Base-by-base conservation (phyloP, 1,140 invertebrate species). In the Tetraneura akinire region DNA sequence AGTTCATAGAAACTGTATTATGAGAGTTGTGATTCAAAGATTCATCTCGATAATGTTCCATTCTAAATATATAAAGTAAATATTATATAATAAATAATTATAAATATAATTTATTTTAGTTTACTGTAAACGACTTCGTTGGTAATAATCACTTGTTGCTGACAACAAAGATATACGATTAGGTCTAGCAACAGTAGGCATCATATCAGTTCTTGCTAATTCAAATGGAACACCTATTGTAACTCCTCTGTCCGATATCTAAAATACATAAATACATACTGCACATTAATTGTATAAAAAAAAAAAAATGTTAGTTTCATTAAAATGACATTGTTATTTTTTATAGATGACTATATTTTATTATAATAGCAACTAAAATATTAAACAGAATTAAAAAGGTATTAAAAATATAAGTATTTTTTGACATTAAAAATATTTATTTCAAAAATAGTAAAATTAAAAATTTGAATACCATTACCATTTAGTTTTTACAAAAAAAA, bases 21-120 rank as follows among this genome's bases (percentile, higher is more conserved):
- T 78, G 74, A 60, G 74, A 62, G 2, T 60, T 78, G 9, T 78
- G 74, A 26, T 62, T 78, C 18, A 78, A 78, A 26, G 74, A 78
- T 60, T 78, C 74, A 47, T 78, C 74, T 62, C 74, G 29, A 78
- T 78, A 78, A 78, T 78, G 74, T 47, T 78, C 74, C 55, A 78
- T 60, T 78, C 74, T 78, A 47, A 26, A 78, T 21, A 21, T 21
- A 74, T 23, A 26, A 18, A 51, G 49, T 49, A 2, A 49, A 49
- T 49, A 37, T 64, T 42, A 45, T 14, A 42, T 66, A 45, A 68
- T 47, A 47, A 47, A 1, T n/a, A 3, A 29, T 26, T 53, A 4
- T 3, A 37, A 66, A 42, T 23, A 11, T 70, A 70, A 18, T 16
- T 42, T 16, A 60, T 76, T 42, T 16, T 21, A 21, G 60, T 32